Conservation (phyloP, 2,888 invertebrate genomes). For the Agrochola litura region DNA sequence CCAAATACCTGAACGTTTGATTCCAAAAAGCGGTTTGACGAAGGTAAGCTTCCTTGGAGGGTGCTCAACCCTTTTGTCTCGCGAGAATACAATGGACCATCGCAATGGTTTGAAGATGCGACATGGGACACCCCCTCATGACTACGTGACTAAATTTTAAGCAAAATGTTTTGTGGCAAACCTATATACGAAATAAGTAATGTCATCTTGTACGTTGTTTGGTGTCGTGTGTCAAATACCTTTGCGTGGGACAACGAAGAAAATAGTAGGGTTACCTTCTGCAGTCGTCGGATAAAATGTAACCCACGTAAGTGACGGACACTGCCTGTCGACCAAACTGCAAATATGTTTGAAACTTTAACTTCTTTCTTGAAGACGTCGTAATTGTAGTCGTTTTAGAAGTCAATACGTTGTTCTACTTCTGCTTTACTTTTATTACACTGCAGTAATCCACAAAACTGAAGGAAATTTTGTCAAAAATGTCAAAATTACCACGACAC, state of each 20-base stretch:
- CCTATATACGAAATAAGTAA: constrained; percentile 85
- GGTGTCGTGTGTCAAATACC: constrained; percentile 71
- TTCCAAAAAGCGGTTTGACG: constrained; percentile 87
- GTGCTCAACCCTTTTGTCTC: constrained; percentile 89
- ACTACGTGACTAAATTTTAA: constrained; percentile 89
- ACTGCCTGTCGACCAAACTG: not conserved
- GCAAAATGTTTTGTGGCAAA: constrained; percentile 86
- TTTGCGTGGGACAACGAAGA: constrained; percentile 50
- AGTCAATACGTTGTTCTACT: not conserved
- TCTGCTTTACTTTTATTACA: not conserved
- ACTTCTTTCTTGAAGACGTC: not conserved
- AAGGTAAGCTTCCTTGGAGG: constrained; percentile 84
- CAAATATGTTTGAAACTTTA: not conserved
- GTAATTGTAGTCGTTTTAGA: not conserved
- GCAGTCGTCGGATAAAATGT: constrained; percentile 18
- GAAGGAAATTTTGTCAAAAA: not conserved
- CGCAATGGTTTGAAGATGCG: constrained; percentile 87
- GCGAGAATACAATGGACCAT: constrained; percentile 88
- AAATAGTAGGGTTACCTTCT: constrained; percentile 29
- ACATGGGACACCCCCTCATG: constrained; percentile 85
- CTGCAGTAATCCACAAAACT: not conserved
- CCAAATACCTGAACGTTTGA: constrained; percentile 85
- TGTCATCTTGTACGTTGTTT: constrained; percentile 81
- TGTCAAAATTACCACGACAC: not conserved
- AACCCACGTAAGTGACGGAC: not conserved